A percentile compares a stretch with the other conserved stretches of the same genome.
Evolutionary conservation across 2,797 vertebrate species (phyloP).

Genomic region (Alauda arvensis): DNA sequence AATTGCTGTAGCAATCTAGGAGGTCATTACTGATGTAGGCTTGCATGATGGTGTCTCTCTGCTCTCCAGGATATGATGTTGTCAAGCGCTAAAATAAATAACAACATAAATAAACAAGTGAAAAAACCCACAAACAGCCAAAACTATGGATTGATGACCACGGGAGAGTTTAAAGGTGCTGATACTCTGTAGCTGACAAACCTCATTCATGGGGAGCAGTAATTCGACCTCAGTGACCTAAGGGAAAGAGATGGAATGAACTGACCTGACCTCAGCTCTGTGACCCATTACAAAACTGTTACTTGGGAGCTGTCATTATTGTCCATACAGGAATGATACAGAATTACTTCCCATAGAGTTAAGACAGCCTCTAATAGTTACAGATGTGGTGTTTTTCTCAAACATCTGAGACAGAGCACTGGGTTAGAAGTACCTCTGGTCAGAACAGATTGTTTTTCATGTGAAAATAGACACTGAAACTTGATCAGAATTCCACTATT

Average conservation of each 20-base stretch:
- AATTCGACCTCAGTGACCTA: background rate
- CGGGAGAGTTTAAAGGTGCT: background rate
- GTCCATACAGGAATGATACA: background rate
- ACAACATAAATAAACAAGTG: background rate
- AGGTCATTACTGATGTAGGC: conserved; percentile 92
- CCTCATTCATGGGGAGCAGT: background rate
- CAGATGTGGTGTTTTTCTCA: background rate
- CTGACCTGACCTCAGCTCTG: background rate
- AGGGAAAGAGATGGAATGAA: background rate
- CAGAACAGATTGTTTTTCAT: background rate
- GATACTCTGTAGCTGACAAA: background rate
- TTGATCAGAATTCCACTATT: background rate
- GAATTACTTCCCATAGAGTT: background rate
- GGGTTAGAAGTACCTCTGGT: background rate
- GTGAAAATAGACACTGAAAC: background rate
- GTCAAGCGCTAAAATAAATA: conserved; percentile 84
- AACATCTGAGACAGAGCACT: background rate
- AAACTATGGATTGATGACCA: background rate
- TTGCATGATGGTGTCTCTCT: conserved; percentile 91
- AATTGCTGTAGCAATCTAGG: conserved; percentile 77
- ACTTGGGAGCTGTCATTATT: background rate
- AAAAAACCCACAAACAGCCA: background rate
- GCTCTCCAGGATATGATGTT: conserved; percentile 90
- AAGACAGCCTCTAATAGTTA: background rate
- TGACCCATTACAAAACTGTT: background rate